Evolutionary conservation across 2,888 invertebrate species (phyloP).

Genomic region (Tridacna crocea): DNA sequence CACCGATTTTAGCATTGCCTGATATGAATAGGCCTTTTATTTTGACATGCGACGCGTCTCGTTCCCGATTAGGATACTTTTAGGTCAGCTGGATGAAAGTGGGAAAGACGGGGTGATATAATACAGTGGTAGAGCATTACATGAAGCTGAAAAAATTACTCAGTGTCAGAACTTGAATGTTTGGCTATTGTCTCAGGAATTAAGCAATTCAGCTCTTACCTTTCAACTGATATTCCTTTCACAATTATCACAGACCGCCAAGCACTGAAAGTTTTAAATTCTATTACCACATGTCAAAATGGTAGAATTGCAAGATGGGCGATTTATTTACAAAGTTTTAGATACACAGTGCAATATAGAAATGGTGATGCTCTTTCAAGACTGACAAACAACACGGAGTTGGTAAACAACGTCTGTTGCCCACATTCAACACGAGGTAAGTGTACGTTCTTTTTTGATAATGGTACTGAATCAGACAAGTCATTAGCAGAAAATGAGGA

Average conservation of each 20-base stretch:
- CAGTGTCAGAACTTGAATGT: conserved; percentile 44
- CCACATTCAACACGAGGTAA: background rate
- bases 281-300: conserved; percentile 12
- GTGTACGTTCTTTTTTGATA: background rate
- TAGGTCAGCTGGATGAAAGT: conserved; percentile 55
- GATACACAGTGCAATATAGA: conserved; percentile 28
- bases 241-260: conserved; percentile 53
- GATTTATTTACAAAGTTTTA: conserved; percentile 36
- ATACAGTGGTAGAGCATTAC: conserved; percentile 7
- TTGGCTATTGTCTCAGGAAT: conserved; percentile 53
- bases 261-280: conserved; percentile 36
- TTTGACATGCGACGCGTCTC: conserved; percentile 55
- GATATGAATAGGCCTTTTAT: conserved; percentile 51
- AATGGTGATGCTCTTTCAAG: conserved; percentile 23
- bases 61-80: conserved; percentile 51
- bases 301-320: conserved; percentile 42
- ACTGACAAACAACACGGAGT: background rate
- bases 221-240: conserved; percentile 39
- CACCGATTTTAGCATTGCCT: conserved; percentile 59
- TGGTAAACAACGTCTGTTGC: no score
- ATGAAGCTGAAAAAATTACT: conserved; percentile 35
- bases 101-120: conserved; percentile 36
- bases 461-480: background rate
- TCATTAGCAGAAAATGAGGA: background rate
- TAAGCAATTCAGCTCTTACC: conserved; percentile 36